A percentile compares a stretch with the other conserved stretches of the same genome.
Evolutionary conservation across 2,113 vertebrate genomes (phyloP).

Genomic region (Thomomys bottae): DNA sequence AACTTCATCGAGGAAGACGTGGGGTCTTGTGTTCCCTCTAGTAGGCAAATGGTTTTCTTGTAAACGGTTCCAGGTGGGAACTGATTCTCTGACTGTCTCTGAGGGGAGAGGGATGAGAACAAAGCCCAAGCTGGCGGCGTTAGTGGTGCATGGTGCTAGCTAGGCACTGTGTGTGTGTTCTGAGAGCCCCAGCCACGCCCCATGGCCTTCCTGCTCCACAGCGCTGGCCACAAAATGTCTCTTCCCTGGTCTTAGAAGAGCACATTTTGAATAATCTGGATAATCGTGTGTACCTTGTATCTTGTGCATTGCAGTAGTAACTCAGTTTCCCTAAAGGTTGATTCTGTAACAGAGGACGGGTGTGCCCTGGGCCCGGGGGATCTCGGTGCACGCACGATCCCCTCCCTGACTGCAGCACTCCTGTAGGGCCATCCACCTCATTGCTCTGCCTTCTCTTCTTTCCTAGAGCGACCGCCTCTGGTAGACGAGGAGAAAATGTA

Average conservation of each 20-base stretch:
- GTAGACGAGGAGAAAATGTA: constrained; percentile 66
- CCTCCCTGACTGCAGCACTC: too few species aligned
- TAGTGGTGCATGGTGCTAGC: background rate
- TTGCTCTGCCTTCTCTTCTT: constrained; percentile 39
- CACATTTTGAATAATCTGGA: background rate
- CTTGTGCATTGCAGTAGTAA: background rate
- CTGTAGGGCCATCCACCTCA: background rate
- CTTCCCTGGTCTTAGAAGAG: background rate
- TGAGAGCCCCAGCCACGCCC: too few species aligned
- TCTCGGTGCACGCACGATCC: rapidly evolving
- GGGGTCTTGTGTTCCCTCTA: background rate
- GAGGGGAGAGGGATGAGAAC: background rate
- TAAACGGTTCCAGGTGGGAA: background rate
- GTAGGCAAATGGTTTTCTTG: background rate
- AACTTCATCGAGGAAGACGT: background rate
- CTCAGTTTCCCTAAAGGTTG: background rate
- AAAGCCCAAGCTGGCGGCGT: rapidly evolving
- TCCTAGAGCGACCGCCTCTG: constrained; percentile 57
- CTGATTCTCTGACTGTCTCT: background rate
- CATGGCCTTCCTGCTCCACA: too few species aligned
- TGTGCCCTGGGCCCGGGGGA: too few species aligned
- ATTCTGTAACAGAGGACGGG: background rate
- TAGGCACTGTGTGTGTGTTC: too few species aligned
- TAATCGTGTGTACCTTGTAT: background rate
- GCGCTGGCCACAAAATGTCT: background rate